Conservation (phyloP, 2,797 vertebrate species). For the Cyprinodon diabolis region DNA sequence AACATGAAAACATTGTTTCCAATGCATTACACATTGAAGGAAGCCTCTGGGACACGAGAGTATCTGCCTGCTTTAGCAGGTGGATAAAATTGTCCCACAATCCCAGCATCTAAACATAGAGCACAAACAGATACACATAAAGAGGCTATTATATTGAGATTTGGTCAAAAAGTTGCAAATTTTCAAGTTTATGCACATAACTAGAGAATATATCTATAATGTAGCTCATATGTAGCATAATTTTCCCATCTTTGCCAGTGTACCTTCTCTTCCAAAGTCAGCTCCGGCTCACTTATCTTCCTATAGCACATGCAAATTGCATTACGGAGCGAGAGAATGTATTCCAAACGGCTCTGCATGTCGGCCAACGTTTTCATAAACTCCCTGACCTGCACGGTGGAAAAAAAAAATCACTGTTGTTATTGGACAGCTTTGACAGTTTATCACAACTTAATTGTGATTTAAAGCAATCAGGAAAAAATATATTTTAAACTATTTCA, state of each 20-base stretch:
- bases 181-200: slow-evolving; percentile 1
- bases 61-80: slow-evolving; percentile 75
- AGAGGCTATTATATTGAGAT: background rate
- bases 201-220: background rate
- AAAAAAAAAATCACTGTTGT: background rate
- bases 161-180: background rate
- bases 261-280: slow-evolving; percentile 77
- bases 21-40: slow-evolving; percentile 70
- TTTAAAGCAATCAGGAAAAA: background rate
- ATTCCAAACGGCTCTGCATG: slow-evolving; percentile 71
- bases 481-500: background rate
- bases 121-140: slow-evolving; percentile 20
- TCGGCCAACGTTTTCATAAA: slow-evolving; percentile 61
- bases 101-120: slow-evolving; percentile 73
- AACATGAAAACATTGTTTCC: slow-evolving; percentile 65
- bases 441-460: background rate
- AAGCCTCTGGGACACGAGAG: slow-evolving; percentile 62
- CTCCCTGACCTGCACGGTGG: slow-evolving; percentile 74
- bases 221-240: background rate
- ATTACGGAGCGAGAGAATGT: slow-evolving; percentile 75
- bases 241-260: slow-evolving; percentile 15
- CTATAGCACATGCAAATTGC: slow-evolving; percentile 62
- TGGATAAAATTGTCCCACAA: slow-evolving; percentile 76
- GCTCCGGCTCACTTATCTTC: slow-evolving; percentile 64
- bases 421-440: background rate